Evolutionary conservation across 1,140 invertebrate species (phyloP).

Genomic region (Notospermus geniculatus): DNA sequence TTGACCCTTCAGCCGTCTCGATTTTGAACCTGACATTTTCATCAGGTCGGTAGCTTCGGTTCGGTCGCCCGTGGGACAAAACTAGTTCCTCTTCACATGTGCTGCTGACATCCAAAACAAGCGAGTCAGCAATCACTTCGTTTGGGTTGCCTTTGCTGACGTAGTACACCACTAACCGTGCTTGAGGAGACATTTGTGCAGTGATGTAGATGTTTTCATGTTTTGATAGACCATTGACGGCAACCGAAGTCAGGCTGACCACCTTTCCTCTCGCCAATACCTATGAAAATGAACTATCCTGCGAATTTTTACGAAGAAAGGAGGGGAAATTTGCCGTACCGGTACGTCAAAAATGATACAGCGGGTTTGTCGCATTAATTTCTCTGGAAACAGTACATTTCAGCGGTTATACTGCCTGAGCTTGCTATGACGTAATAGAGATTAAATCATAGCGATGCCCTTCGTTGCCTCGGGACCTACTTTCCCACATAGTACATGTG

Average conservation of each 20-base stretch:
- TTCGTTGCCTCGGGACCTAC: too few species aligned
- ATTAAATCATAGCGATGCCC: too few species aligned
- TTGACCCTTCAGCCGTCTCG: too few species aligned
- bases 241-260: conserved; percentile 12
- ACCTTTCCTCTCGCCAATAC: conserved; percentile 27
- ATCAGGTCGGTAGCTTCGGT: too few species aligned
- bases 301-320: too few species aligned
- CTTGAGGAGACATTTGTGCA: conserved; percentile 37
- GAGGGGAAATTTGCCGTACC: too few species aligned
- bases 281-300: conserved; percentile 9
- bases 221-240: neutral
- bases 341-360: too few species aligned
- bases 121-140: conserved; percentile 41
- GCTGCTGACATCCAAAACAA: conserved; percentile 35
- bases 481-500: too few species aligned
- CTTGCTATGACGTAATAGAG: neutral
- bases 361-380: neutral
- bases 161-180: conserved; percentile 37
- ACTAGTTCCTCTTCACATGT: conserved; percentile 26
- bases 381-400: neutral
- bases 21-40: too few species aligned
- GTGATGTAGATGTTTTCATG: conserved; percentile 24
- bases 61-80: too few species aligned
- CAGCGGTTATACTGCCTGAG: too few species aligned
- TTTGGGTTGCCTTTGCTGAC: conserved; percentile 16